Conservation (phyloP, 2,888 invertebrate genomes). For the Anagyrus pseudococci region DNA sequence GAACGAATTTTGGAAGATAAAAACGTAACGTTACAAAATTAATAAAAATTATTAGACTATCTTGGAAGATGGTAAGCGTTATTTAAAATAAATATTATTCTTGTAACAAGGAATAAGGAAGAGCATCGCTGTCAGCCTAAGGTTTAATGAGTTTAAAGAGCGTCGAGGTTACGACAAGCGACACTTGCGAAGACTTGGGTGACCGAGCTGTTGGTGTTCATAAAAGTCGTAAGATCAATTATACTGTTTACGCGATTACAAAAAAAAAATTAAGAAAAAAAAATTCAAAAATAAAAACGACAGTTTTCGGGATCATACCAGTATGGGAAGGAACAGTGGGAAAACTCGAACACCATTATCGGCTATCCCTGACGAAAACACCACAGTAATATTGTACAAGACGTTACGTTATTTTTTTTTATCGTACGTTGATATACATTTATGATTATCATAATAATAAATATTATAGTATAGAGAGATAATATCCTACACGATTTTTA, state of each 20-base stretch:
- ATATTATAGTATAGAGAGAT: constrained; percentile 36
- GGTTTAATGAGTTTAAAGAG: constrained; percentile 18
- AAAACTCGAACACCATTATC: constrained; percentile 30
- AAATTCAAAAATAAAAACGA: no score
- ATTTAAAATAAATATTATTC: not conserved
- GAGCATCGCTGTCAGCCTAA: constrained; percentile 6
- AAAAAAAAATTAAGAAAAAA: not conserved
- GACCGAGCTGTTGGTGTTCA: constrained; percentile 12
- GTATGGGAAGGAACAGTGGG: constrained; percentile 10
- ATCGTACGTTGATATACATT: constrained; percentile 39
- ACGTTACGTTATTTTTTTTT: constrained; percentile 29
- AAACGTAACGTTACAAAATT: not conserved
- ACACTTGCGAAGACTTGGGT: no score
- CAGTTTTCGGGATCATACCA: not conserved
- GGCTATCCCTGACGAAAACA: constrained; percentile 21
- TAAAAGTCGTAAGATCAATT: constrained; percentile 3
- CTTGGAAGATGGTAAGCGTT: not conserved
- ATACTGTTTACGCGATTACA: not conserved
- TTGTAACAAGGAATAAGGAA: not conserved
- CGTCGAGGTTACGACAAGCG: not conserved
- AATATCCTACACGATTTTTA: constrained; percentile 36
- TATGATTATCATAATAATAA: constrained; percentile 36
- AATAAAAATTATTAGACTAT: not conserved
- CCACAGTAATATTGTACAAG: constrained; percentile 38
- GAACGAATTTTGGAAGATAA: not conserved